phyloP scores from a whole-genome alignment of 2,113 vertebrate genomes.

The Eidolon helvum region DNA sequence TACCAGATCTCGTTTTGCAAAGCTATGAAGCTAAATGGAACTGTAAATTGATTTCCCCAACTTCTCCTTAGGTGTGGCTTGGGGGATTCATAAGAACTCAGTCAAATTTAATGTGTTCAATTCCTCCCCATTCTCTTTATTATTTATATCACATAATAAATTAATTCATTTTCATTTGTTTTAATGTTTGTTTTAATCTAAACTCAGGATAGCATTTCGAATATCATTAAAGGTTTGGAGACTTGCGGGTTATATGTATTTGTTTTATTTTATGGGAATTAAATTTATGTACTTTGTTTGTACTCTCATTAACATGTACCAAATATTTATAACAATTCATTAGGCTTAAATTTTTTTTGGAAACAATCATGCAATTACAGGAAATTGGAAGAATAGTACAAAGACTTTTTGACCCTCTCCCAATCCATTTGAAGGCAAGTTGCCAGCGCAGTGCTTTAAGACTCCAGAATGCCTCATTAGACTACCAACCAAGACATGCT shows the following conservation, averaged over 20 bases:
- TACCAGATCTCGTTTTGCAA: background rate
- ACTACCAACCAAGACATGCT: background rate
- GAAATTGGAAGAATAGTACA: background rate
- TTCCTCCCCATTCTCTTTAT: background rate
- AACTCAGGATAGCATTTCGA: background rate
- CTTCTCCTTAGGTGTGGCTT: background rate
- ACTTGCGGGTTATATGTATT: background rate
- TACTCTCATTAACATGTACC: background rate
- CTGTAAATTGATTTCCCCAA: background rate
- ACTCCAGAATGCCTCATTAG: background rate
- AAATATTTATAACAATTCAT: slow-evolving; percentile 7
- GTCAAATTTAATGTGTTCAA: slow-evolving; percentile 17
- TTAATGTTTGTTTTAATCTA: slow-evolving; percentile 6
- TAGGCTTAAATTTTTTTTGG: background rate
- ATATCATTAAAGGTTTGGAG: background rate
- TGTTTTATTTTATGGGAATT: slow-evolving; percentile 6
- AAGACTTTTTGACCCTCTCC: background rate
- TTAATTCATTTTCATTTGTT: background rate
- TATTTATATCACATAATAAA: background rate
- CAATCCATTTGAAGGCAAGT: background rate
- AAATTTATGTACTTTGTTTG: background rate
- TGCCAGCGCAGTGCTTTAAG: background rate
- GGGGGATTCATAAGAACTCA: background rate
- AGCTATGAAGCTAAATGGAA: background rate
- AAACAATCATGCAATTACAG: background rate